Evolutionary conservation across 2,888 invertebrate genomes (phyloP).

Genomic region (Hydrotaea cyrtoneurina): DNA sequence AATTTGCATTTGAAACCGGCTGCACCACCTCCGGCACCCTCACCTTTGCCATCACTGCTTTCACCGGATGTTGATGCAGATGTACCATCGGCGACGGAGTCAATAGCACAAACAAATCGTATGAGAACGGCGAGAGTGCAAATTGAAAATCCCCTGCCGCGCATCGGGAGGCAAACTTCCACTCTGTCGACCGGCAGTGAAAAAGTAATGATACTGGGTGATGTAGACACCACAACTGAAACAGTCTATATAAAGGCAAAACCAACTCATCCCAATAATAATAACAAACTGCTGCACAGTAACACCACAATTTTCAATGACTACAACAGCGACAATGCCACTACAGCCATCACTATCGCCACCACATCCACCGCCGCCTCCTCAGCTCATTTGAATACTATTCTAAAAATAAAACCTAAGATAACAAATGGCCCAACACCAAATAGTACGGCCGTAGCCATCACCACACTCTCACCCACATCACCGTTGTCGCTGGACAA

Average conservation of each 20-base stretch:
- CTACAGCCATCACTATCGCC: slow-evolving; percentile 37
- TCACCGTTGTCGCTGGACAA: slow-evolving; percentile 67
- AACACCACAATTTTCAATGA: slow-evolving; percentile 28
- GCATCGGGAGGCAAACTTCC: slow-evolving; percentile 73
- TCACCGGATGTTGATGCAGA: slow-evolving; percentile 27
- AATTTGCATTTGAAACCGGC: slow-evolving; percentile 39
- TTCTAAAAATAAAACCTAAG: slow-evolving; percentile 75
- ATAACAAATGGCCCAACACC: slow-evolving; percentile 82
- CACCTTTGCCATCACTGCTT: slow-evolving; percentile 35
- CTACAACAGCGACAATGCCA: slow-evolving; percentile 46
- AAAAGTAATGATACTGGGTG: slow-evolving; percentile 77
- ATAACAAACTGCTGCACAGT: slow-evolving; percentile 11
- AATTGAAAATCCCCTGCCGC: slow-evolving; percentile 39
- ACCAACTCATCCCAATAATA: not conserved
- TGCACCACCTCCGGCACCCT: slow-evolving; percentile 38
- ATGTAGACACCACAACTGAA: slow-evolving; percentile 62
- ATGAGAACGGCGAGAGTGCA: slow-evolving; percentile 56
- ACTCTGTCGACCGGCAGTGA: slow-evolving; percentile 73
- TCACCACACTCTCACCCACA: slow-evolving; percentile 69
- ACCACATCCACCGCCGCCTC: slow-evolving; percentile 20
- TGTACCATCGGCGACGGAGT: not conserved
- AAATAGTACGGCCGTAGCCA: slow-evolving; percentile 69
- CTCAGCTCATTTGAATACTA: slow-evolving; percentile 13
- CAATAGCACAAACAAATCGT: slow-evolving; percentile 8
- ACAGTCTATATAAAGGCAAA: slow-evolving; percentile 50